A percentile compares a stretch with the other conserved stretches of the same genome.
Evolutionary conservation across 1,140 invertebrate species (phyloP).

Genomic region (Acyrthosiphon pisum): DNA sequence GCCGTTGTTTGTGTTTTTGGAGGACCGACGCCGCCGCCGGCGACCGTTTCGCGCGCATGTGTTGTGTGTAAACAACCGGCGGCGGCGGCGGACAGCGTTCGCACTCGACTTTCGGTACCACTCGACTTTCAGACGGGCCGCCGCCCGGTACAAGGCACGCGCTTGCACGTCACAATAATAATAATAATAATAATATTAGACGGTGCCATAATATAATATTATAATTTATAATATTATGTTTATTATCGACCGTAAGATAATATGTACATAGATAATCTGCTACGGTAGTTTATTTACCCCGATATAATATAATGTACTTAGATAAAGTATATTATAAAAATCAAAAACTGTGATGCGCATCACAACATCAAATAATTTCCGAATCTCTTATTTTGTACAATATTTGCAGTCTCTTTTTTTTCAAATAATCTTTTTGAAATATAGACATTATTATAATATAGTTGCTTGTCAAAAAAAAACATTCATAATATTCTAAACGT

Average conservation of each 20-base stretch:
- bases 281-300: no score
- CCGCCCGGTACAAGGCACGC: not conserved
- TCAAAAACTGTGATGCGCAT: no score
- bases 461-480: no score
- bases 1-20: conserved; percentile 22
- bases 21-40: conserved; percentile 4
- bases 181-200: not conserved
- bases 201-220: not conserved
- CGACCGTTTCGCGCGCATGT: conserved; percentile 18
- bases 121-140: not conserved
- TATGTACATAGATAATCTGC: no score
- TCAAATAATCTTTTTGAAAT: no score
- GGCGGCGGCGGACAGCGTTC: not conserved
- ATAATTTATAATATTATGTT: not conserved
- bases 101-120: conserved; percentile 25
- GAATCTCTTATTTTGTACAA: not conserved
- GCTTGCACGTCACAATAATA: not conserved
- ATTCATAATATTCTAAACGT: no score
- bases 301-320: no score
- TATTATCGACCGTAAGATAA: no score
- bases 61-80: conserved; percentile 34
- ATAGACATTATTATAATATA: no score
- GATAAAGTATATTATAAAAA: no score
- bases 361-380: not conserved
- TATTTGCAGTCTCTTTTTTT: no score